Percentiles rank a stretch among this genome's conserved stretches.
These are phyloP conservation scores for Pollenia amentaria DNA, from an alignment of 2,888 invertebrate species.

Conservation along the genomic window DNA sequence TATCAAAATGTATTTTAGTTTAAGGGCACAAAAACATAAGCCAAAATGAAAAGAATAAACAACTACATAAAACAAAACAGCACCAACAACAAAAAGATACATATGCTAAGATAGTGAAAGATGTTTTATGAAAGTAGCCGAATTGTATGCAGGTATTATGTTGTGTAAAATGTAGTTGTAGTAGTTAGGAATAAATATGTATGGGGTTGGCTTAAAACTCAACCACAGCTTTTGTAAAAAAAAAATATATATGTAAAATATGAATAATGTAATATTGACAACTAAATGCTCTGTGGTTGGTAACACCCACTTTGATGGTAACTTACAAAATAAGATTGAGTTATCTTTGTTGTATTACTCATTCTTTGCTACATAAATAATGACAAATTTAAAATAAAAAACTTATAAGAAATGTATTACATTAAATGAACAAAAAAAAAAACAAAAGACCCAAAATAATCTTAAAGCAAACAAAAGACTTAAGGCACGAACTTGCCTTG, in stretches of 20 bases:
- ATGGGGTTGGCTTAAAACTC: slow-evolving; percentile 28
- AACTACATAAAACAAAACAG: slow-evolving; percentile 38
- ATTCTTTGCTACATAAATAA: slow-evolving; percentile 41
- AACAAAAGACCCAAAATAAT: neutral
- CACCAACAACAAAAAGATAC: slow-evolving; percentile 58
- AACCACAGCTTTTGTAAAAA: neutral
- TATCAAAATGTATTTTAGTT: slow-evolving; percentile 80
- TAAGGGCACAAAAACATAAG: slow-evolving; percentile 77
- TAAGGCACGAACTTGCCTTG: slow-evolving; percentile 57
- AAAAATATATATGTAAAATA: slow-evolving; percentile 34
- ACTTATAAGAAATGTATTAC: slow-evolving; percentile 20
- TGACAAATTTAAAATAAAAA: slow-evolving; percentile 44
- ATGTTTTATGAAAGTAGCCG: slow-evolving; percentile 68
- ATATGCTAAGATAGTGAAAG: slow-evolving; percentile 70
- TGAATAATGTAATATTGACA: slow-evolving; percentile 72
- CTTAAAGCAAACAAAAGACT: slow-evolving; percentile 62
- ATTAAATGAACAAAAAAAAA: neutral
- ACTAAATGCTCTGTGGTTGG: slow-evolving; percentile 70
- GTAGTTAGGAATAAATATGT: neutral
- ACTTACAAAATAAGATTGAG: slow-evolving; percentile 65
- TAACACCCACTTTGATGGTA: slow-evolving; percentile 70
- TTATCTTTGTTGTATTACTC: slow-evolving; percentile 48
- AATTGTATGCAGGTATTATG: slow-evolving; percentile 46
- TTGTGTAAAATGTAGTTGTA: neutral
- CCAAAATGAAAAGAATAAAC: slow-evolving; percentile 59